Evolutionary conservation across 2,797 vertebrate genomes (phyloP), one percentile per base, ranked within the genome.

Genomic region (Sebastes oblongus): DNA sequence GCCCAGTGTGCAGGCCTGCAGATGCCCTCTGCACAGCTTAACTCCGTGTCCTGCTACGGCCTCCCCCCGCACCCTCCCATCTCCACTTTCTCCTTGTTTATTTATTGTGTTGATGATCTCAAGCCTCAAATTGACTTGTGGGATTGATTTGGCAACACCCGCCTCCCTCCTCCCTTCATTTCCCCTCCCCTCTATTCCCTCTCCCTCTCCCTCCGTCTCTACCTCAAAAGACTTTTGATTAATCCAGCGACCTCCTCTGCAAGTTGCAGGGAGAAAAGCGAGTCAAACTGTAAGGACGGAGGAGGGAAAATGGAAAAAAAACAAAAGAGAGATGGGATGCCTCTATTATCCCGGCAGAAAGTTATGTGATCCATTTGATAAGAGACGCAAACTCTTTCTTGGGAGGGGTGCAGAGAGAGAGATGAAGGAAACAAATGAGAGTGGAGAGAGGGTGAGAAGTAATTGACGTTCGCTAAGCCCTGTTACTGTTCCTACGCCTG

Each of bases 41-140:
- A 77, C 87, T 86, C 64, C 18, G 42, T 56, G 77, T 75, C 82
- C 86, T 77, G 61, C 77, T 7, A n/a, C 62, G 20, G 25, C 55
- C 20, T 54, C 68, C 58, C 24, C 24, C 54, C 68, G 4, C 2
- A 27, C 36, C 20, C n/a, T 4, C 56, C 62, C 69, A 50, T 74
- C 82, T 64, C 80, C 77, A 67, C 66, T 84, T 88, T 89, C 89
- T 80, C 78, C 85, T 89, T 89, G 87, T 91, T 92, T 94, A 88
- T 92, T 91, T 91, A 89, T 90, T 93, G 88, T 89, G 77, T 56
- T 75, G 77, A 92, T 88, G 87, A 93, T 94, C 83, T 84, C 83
- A 50, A 75, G 88, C 77, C 82, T 83, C 84, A 90, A 90, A 94
- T 93, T 92, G 92, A 93, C 91, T 89, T 29, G 84, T 69, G 74